Percentiles rank a stretch among this genome's conserved stretches.
phyloP scores from a whole-genome alignment of 2,113 vertebrate genomes.

The Alouatta palliata region DNA sequence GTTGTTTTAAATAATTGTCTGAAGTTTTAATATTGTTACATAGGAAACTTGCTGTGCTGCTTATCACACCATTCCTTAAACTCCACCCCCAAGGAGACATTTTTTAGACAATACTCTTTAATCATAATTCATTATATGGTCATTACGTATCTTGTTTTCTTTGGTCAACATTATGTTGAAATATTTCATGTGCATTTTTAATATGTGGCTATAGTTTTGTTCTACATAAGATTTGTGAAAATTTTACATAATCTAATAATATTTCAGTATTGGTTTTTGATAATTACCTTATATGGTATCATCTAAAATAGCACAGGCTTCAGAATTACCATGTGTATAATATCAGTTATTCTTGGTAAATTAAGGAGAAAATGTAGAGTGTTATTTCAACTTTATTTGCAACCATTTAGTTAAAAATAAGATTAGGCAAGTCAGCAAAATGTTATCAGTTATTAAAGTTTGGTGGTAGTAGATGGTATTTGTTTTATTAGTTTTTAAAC shows the following conservation, averaged over 20 bases:
- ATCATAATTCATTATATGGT: not conserved
- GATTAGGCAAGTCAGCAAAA: not conserved
- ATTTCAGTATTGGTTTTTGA: not conserved
- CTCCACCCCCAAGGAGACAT: not conserved
- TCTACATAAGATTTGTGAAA: not conserved
- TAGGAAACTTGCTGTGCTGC: not conserved
- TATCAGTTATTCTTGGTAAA: not conserved
- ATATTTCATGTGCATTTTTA: not conserved
- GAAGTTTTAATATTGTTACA: not conserved
- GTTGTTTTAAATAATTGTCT: not conserved
- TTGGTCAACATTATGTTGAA: not conserved
- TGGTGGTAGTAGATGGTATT: not conserved
- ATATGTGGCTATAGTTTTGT: not conserved
- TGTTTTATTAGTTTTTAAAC: not conserved
- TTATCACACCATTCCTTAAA: not conserved
- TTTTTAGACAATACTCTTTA: not conserved
- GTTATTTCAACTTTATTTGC: not conserved
- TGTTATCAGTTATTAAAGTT: not conserved
- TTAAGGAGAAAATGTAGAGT: not conserved
- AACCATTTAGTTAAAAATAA: not conserved
- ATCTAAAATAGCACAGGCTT: not conserved
- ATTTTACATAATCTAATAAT: not conserved
- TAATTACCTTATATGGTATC: not conserved
- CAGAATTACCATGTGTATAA: not conserved
- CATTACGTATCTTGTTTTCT: not conserved